Base-by-base conservation (phyloP, 2,113 vertebrate species). In the Morphnarchus princeps region DNA sequence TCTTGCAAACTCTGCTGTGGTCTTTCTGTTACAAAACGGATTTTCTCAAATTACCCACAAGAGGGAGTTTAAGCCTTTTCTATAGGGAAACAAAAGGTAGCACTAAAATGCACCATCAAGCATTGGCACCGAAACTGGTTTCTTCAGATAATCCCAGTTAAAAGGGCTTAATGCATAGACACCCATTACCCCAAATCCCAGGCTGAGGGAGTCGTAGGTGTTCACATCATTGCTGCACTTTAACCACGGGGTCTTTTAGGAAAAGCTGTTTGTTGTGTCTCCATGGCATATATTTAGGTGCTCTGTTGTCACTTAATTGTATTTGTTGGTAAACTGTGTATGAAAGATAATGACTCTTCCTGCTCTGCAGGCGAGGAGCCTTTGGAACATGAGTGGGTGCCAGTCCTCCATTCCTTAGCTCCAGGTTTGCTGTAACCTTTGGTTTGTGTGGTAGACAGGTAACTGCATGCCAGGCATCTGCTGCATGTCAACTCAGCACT, bases 1-100 rank as follows among this genome's bases (percentile, higher is more conserved):
- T 52, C 18, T 63, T 72, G 36, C 32, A 17, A 45, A 28, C 34
- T 38, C n/a, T 29, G 12, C n/a, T 20, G 24, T 16, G 31, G 28
- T 20, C 38, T 72, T 81, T 58, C 70, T 74, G 57, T 61, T 92
- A 69, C 54, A 38, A 87, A 45, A 5, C 1, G 6, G 8, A 24
- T 54, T 82, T 89, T 79, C 93, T 58, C 26, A 9, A 54, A 17
- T 73, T 55, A 31, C 29, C 95, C 96, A 88, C 96, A 78, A 96
- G 97, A 93, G 95, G 97, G 97, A 91, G 97, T 97, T 95, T 95
- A 77, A 97, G 63, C 32, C 90, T 96, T 82, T 87, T 47, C 82
- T 85, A 29, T 38, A 47, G 55, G 17, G 70, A 34, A 66, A 40
- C 74, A 66, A 61, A 89, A 94, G 82, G 49, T 10, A 3, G 47